Evolutionary conservation across 2,888 invertebrate genomes (phyloP).

Genomic region (Liodrosophila aerea): DNA sequence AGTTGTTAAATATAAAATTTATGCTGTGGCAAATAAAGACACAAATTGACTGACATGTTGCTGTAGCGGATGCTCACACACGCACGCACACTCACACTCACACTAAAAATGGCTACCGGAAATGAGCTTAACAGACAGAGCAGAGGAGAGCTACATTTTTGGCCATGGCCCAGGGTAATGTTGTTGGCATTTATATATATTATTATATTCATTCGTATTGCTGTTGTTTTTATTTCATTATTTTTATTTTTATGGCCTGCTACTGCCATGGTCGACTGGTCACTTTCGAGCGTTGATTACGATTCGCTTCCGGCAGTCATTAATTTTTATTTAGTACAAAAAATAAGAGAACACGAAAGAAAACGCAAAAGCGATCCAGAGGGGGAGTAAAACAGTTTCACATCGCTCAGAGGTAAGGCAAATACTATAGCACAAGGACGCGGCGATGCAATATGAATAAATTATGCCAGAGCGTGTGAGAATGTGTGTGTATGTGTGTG

Average conservation of each 20-base stretch:
- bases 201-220: too few species aligned
- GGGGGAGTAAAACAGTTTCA: slow-evolving; percentile 18
- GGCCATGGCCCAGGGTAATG: too few species aligned
- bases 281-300: slow-evolving; percentile 65
- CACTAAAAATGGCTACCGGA: too few species aligned
- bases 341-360: slow-evolving; percentile 1
- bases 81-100: too few species aligned
- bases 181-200: background rate
- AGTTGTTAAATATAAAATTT: too few species aligned
- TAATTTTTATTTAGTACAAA: slow-evolving; percentile 76
- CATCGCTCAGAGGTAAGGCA: slow-evolving; percentile 54
- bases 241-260: slow-evolving; percentile 42
- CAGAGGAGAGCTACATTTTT: too few species aligned
- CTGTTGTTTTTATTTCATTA: slow-evolving; percentile 35
- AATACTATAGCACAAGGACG: slow-evolving; percentile 52
- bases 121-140: too few species aligned
- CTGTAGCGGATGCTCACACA: too few species aligned
- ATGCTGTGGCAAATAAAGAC: too few species aligned
- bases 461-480: slow-evolving; percentile 44
- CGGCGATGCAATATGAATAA: slow-evolving; percentile 58
- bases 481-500: slow-evolving; percentile 5
- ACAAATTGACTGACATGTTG: too few species aligned
- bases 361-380: slow-evolving; percentile 1
- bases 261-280: slow-evolving; percentile 34
- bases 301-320: slow-evolving; percentile 75